Evolutionary conservation across 1,140 invertebrate genomes (phyloP), one percentile per base, ranked within the genome.

Genomic region (Apolygus lucorum): DNA sequence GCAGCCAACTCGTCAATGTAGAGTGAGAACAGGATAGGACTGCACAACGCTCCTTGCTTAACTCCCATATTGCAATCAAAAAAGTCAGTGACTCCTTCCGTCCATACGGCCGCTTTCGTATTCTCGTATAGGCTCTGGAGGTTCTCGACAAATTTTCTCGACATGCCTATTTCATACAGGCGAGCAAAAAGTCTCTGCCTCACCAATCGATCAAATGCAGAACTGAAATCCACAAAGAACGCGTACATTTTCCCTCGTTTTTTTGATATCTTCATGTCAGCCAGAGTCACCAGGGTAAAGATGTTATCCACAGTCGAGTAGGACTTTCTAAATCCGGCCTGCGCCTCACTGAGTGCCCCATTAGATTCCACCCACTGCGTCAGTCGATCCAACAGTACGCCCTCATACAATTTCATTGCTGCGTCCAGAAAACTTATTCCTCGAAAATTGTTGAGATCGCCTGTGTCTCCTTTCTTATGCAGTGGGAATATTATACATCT

Each of bases 241-340:
- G 22, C 17, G 21, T 49, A 69, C 52, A 71, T 21, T 63, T 69
- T 71, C 24, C 63, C 24, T 13, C 28, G 54, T 1, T 63, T 34
- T 29, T 52, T 52, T 1, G 21, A 2, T 21, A 68, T 14, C 14
- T 49, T 1, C 17, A 72, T 17, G 11, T 64, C 64, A n/a, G 64
- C 28, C n/a, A 69, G 4, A 52, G 17, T 69, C 21, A 62, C 68
- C 0, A 75, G 49, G 14, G 26, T 68, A 66, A 74, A 75, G 2
- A 76, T 72, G 21, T 72, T 66, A 22, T 75, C 72, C 4, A 73
- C 70, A 54, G 72, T 74, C 13, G 71, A 69, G 42, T 75, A 54
- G 1, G 62, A 26, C 28, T 72, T 74, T n/a, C 74, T 22, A 49
- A 76, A 77, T 4, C 74, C 76, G 2, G 72, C 73, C 71, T 77